Conservation (phyloP, 2,113 vertebrate species). For the Malurus elegans region DNA sequence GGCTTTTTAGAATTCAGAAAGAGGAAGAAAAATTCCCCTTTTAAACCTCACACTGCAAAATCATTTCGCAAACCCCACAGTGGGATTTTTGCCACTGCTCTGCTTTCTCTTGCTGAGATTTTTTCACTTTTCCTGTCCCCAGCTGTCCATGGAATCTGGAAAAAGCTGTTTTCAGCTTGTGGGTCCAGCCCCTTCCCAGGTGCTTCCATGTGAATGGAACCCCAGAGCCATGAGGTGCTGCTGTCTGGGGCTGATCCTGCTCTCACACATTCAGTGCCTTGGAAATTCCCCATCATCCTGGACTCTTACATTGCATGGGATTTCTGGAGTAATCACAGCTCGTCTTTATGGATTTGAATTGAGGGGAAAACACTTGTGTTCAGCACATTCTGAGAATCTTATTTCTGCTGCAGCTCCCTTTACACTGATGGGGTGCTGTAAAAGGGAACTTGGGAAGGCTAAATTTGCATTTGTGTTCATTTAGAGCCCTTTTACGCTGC, state of each 20-base stretch:
- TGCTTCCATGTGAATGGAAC: neutral
- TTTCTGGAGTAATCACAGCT: neutral
- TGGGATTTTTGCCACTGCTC: neutral
- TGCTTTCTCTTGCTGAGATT: neutral
- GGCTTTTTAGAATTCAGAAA: neutral
- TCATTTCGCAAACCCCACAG: neutral
- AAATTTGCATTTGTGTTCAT: neutral
- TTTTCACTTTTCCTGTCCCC: neutral
- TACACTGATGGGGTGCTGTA: neutral
- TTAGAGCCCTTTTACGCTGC: neutral
- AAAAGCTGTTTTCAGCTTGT: neutral
- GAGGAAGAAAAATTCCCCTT: neutral
- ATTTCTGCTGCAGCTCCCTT: neutral
- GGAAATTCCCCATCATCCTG: neutral
- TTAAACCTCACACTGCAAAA: neutral
- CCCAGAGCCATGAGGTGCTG: neutral
- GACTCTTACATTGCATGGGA: neutral
- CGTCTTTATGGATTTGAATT: neutral
- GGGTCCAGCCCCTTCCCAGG: neutral
- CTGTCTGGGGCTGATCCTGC: neutral
- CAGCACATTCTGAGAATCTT: neutral
- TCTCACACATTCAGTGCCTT: neutral
- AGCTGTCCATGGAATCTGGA: neutral
- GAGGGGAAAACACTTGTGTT: neutral
- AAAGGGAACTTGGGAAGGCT: neutral